Evolutionary conservation across 2,888 invertebrate species (phyloP), one percentile per base, ranked within the genome.

Genomic region (Cerastis leucographa): DNA sequence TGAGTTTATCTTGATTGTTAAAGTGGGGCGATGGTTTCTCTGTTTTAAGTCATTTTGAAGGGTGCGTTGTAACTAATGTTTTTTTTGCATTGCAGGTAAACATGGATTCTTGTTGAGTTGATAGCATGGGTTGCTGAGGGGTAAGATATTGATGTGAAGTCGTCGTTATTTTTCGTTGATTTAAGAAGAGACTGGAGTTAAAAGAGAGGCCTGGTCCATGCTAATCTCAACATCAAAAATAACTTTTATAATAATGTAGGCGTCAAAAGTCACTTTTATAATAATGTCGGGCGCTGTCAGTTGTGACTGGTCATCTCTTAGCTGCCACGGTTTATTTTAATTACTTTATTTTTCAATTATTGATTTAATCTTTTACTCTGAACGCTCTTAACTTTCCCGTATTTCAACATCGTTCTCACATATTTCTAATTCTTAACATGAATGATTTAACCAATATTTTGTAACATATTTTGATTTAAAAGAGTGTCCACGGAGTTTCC

Each of bases 51-150:
- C 9, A 35, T 49, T 40, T 59, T n/a, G 22, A 49, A 12, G 0
- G 25, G 14, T 25, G 35, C 35, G 1, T 35, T 35, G 35, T 35
- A 35, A 1, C 14, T 80, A 0, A 80, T 22, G 2, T 46, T 9
- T 7, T 49, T 66, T 54, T 17, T 51, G 5, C 68, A 25, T 78
- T 79, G 7, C 79, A 80, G 84, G 79, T 80, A 80, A 80, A 51
- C 35, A n/a, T 14, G 44, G 54, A 78, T 56, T 14, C 0, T 49
- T 64, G 1, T 54, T 56, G 2, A 11, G 14, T 14, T 35, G 22
- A 8, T 44, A 1, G 0, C 7, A 17, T 5, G 22, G 25, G 19
- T 51, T 29, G 69, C 51, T 25, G 1, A 35, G 0, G 17, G 77
- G 83, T 78, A 61, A 78, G 83, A 14, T 2, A n/a, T 42, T 44